These are phyloP conservation scores for Trissoscelio sp. DNA, from an alignment of 2,888 invertebrate species.

Conservation along the genomic window DNA sequence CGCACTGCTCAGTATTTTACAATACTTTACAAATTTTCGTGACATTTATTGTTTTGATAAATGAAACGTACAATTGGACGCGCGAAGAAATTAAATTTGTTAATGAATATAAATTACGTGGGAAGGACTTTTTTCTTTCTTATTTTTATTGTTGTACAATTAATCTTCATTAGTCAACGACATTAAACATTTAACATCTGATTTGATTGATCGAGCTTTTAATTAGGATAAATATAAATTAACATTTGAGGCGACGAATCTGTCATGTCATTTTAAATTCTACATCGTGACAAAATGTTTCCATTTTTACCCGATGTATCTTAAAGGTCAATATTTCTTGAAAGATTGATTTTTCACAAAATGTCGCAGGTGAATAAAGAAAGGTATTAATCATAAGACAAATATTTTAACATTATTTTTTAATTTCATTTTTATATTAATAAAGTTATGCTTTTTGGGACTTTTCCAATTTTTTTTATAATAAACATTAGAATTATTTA, in stretches of 20 bases:
- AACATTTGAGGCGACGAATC: background rate
- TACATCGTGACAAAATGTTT: background rate
- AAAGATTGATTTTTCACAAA: conserved; percentile 20
- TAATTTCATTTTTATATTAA: too few relatives aligned
- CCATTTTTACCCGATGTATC: background rate
- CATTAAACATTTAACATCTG: conserved; percentile 3
- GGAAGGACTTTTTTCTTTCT: conserved; percentile 9
- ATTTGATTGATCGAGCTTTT: conserved; percentile 23
- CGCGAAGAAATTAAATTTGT: background rate
- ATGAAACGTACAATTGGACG: conserved; percentile 8
- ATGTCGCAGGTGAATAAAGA: conserved; percentile 2
- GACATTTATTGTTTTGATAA: conserved; percentile 20
- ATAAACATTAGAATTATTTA: too few relatives aligned
- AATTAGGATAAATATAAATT: conserved; percentile 17
- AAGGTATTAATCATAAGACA: background rate
- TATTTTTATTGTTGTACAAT: background rate
- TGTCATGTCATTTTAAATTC: background rate
- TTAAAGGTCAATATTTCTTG: conserved; percentile 19
- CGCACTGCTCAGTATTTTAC: conserved; percentile 1
- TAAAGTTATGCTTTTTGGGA: too few relatives aligned
- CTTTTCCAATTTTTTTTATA: too few relatives aligned
- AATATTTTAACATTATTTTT: too few relatives aligned
- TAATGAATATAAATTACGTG: conserved; percentile 4
- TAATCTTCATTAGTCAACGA: background rate
- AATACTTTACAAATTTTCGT: background rate